Conservation (phyloP, 1,140 invertebrate genomes). For the Telenomus remus region DNA sequence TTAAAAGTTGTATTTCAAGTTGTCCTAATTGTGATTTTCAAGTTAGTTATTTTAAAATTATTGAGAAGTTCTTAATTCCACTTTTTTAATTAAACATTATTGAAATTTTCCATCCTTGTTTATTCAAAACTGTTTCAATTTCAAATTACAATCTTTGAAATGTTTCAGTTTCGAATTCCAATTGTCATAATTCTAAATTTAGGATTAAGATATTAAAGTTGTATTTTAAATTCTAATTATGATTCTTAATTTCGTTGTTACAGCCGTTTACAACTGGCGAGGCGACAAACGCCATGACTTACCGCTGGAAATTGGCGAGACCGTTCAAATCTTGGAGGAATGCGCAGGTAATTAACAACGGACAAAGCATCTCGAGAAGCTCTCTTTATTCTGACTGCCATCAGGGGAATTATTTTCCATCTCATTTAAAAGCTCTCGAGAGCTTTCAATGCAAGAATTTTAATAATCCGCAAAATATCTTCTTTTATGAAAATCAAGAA, state of each 20-base stretch:
- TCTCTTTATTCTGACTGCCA: constrained; percentile 23
- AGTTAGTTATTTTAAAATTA: too few species aligned
- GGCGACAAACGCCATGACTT: constrained; percentile 88
- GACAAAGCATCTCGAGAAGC: constrained; percentile 24
- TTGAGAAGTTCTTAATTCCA: too few species aligned
- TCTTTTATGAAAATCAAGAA: not conserved
- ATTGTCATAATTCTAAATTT: too few species aligned
- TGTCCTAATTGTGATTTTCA: too few species aligned
- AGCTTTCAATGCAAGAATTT: not conserved
- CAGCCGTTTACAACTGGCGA: constrained; percentile 93
- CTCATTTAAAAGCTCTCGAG: not conserved
- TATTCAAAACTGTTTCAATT: too few species aligned
- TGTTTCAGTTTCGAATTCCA: too few species aligned
- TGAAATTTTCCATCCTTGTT: too few species aligned
- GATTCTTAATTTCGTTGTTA: constrained; percentile 73
- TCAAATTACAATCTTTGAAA: too few species aligned
- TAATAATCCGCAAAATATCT: constrained; percentile 2
- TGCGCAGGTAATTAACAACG: constrained; percentile 79
- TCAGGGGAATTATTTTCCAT: constrained; percentile 23
- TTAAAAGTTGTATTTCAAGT: too few species aligned
- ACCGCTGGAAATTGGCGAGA: constrained; percentile 91
- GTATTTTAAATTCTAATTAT: too few species aligned
- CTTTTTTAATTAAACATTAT: too few species aligned
- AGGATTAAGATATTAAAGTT: too few species aligned
- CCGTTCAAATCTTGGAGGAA: constrained; percentile 92